Conservation (phyloP, 2,797 vertebrate species). For the Peromyscus nudipes region DNA sequence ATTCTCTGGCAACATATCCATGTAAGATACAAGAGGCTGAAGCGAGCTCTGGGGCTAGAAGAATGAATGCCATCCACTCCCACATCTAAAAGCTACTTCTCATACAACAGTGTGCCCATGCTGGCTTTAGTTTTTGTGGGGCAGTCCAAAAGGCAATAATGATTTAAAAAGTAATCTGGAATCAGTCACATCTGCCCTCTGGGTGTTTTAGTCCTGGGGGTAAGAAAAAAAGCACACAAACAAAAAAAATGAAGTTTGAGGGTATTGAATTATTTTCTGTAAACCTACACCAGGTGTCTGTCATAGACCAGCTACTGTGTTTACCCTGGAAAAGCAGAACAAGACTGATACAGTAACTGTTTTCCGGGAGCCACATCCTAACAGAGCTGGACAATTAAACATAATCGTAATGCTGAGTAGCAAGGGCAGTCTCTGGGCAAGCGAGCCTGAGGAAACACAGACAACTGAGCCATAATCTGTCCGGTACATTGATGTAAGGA, state of each 20-base stretch:
- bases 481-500: background rate
- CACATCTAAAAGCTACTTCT: constrained; percentile 15
- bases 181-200: constrained; percentile 38
- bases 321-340: background rate
- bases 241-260: constrained; percentile 53
- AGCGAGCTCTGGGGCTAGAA: constrained; percentile 10
- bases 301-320: background rate
- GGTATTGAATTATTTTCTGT: background rate
- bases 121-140: background rate
- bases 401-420: background rate
- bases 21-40: background rate
- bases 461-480: background rate
- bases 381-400: background rate
- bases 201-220: constrained; percentile 10
- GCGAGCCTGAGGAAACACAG: background rate
- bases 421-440: background rate
- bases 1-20: constrained; percentile 58
- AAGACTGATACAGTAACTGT: background rate
- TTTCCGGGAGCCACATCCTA: background rate
- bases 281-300: background rate
- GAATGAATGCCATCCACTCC: constrained; percentile 45
- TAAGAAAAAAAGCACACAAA: background rate
- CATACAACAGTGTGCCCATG: background rate
- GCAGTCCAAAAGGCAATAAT: background rate
- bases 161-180: constrained; percentile 63